phyloP scores from a whole-genome alignment of 1,140 invertebrate genomes.

The Drosophila bipectinata region DNA sequence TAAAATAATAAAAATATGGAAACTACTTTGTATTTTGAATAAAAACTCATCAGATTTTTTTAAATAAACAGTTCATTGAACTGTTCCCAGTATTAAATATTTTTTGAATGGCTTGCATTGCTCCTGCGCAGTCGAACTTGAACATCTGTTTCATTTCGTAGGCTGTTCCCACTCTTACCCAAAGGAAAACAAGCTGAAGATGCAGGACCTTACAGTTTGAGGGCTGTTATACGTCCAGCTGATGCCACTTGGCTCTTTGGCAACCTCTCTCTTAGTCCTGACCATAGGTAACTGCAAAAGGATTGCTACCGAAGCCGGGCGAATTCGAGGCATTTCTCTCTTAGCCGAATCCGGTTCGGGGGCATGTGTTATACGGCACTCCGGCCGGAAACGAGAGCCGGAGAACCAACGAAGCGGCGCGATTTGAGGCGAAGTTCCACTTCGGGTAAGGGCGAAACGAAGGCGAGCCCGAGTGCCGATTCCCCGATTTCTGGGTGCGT shows the following conservation, averaged over 20 bases:
- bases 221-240: conserved; percentile 55
- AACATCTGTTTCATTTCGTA: conserved; percentile 24
- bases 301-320: conserved; percentile 9
- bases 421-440: conserved; percentile 29
- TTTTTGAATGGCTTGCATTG: conserved; percentile 14
- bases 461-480: conserved; percentile 17
- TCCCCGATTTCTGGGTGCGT: conserved; percentile 45
- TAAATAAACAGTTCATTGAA: neutral
- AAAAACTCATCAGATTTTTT: neutral
- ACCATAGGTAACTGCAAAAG: conserved; percentile 43
- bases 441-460: conserved; percentile 26
- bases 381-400: conserved; percentile 17
- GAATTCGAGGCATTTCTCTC: conserved; percentile 34
- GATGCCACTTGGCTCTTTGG: conserved; percentile 25
- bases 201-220: conserved; percentile 5
- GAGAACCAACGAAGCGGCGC: conserved; percentile 12
- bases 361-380: conserved; percentile 21
- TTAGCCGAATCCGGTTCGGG: conserved; percentile 36
- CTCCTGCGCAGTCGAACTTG: conserved; percentile 46
- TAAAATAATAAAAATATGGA: too few relatives aligned
- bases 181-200: conserved; percentile 10
- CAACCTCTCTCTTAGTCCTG: conserved; percentile 47
- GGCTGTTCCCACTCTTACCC: conserved; percentile 8
- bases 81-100: conserved; percentile 53
- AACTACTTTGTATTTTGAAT: neutral